These are phyloP conservation scores for Bubalus kerabau DNA, from an alignment of 2,113 vertebrate genomes.

Conservation along the genomic window DNA sequence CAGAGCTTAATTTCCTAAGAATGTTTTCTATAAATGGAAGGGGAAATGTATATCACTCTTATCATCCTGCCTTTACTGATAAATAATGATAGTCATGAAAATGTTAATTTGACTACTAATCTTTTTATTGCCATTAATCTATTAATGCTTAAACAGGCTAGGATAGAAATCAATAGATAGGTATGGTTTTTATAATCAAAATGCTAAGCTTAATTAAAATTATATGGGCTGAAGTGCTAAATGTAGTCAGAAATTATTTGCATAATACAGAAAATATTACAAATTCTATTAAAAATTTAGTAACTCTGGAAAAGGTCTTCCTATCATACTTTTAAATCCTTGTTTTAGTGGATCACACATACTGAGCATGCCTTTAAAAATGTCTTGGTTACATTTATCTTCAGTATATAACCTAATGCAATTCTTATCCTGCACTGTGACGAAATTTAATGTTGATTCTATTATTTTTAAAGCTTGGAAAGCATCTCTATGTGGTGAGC, in stretches of 20 bases:
- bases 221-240: background rate
- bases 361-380: background rate
- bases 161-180: background rate
- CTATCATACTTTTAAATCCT: background rate
- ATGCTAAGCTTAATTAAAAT: background rate
- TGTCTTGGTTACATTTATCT: background rate
- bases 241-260: background rate
- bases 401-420: background rate
- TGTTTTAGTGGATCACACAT: background rate
- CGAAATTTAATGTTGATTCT: conserved; percentile 23
- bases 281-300: background rate
- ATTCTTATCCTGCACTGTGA: background rate
- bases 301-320: background rate
- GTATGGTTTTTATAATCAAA: background rate
- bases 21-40: background rate
- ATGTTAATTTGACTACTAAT: background rate
- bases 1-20: background rate
- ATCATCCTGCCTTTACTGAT: background rate
- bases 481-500: conserved; percentile 35
- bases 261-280: background rate
- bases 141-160: background rate
- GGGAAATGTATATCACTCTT: background rate
- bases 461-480: conserved; percentile 45
- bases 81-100: background rate
- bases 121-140: background rate